Percentiles rank a stretch among this genome's conserved stretches.
phyloP scores from a whole-genome alignment of 2,888 invertebrate genomes.

The Apodemia zela region DNA sequence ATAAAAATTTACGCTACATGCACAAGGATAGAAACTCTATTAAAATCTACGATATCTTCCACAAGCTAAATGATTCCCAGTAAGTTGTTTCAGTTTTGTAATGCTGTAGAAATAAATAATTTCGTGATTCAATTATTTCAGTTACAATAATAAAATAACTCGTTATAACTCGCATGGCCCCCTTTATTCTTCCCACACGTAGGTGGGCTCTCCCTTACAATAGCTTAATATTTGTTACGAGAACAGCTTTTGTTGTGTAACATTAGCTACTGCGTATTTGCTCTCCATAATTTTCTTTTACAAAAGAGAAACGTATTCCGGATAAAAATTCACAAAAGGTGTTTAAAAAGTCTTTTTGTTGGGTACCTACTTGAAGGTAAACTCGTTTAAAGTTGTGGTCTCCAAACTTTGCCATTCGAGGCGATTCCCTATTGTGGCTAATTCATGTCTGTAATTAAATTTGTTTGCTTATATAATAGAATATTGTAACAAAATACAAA shows the following conservation, averaged over 20 bases:
- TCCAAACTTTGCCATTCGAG: conserved; percentile 63
- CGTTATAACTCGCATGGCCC: neutral
- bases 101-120: neutral
- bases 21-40: too few relatives aligned
- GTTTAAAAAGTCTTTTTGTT: conserved; percentile 54
- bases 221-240: neutral
- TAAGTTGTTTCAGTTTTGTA: too few relatives aligned
- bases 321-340: conserved; percentile 34
- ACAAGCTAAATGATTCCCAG: too few relatives aligned
- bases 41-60: too few relatives aligned
- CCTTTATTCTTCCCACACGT: neutral
- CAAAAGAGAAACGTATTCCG: conserved; percentile 19
- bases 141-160: conserved; percentile 2
- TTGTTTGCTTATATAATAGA: conserved; percentile 51
- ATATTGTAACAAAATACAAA: conserved; percentile 7
- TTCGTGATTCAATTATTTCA: neutral
- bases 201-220: conserved; percentile 1
- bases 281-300: conserved; percentile 19
- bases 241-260: neutral
- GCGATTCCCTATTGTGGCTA: conserved; percentile 70
- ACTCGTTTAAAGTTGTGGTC: conserved; percentile 63
- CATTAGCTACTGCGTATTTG: neutral
- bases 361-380: conserved; percentile 46
- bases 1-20: too few relatives aligned
- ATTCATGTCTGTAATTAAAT: conserved; percentile 74